phyloP scores from a whole-genome alignment of 2,113 vertebrate genomes.

The Colistium nudipinnis region DNA sequence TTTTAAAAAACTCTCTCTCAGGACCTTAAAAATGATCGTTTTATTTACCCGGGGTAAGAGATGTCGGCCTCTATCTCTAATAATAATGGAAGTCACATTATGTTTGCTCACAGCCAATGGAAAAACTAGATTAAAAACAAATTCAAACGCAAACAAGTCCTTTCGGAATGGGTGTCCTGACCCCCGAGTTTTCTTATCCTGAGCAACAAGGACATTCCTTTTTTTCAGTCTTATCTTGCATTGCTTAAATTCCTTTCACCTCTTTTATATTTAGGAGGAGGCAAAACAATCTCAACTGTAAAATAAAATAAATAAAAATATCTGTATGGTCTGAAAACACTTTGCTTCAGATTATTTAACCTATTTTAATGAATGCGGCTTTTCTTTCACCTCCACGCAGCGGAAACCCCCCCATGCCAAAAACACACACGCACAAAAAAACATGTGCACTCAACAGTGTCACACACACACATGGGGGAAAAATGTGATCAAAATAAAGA shows the following conservation, averaged over 20 bases:
- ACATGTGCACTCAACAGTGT: neutral
- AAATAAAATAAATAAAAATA: no score
- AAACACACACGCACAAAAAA: slow-evolving; percentile 13
- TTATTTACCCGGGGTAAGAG: neutral
- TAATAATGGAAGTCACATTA: neutral
- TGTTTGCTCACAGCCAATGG: no score
- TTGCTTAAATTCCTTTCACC: neutral
- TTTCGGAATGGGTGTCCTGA: neutral
- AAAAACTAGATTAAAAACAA: neutral
- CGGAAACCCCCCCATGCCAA: slow-evolving; percentile 29
- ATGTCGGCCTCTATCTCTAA: neutral
- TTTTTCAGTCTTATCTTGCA: neutral
- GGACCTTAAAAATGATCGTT: neutral
- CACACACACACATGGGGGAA: neutral
- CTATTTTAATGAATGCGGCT: no score
- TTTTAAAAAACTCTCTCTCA: no score
- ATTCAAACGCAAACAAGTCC: neutral
- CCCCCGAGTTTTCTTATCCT: neutral
- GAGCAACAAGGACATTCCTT: neutral
- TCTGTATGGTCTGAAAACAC: no score
- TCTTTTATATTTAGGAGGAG: no score
- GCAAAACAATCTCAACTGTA: no score
- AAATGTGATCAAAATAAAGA: slow-evolving; percentile 36
- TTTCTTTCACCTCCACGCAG: slow-evolving; percentile 45
- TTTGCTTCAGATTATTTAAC: no score